Conservation (phyloP, 2,888 invertebrate genomes). For the Diaprepes abbreviatus region DNA sequence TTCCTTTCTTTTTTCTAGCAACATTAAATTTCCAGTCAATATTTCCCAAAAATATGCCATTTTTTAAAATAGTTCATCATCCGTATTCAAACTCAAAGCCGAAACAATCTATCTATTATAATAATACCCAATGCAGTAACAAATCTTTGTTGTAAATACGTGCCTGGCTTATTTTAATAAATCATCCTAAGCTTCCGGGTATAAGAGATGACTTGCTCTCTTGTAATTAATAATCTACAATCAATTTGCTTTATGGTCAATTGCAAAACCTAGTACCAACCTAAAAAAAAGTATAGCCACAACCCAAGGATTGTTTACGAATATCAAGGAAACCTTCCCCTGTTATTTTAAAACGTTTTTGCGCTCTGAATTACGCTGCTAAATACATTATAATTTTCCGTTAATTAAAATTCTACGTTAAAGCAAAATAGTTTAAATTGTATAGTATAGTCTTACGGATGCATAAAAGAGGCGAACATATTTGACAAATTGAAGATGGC, state of each 20-base stretch:
- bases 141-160: not conserved
- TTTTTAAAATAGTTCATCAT: too few species aligned
- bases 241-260: slow-evolving; percentile 28
- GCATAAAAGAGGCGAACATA: too few species aligned
- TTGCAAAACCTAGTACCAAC: slow-evolving; percentile 17
- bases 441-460: too few species aligned
- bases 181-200: slow-evolving; percentile 34
- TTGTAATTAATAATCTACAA: slow-evolving; percentile 43
- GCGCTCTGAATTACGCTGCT: not conserved
- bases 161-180: slow-evolving; percentile 6
- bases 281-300: slow-evolving; percentile 28
- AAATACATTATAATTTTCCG: too few species aligned
- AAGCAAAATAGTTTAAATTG: not conserved
- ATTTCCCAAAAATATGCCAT: too few species aligned
- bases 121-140: too few species aligned
- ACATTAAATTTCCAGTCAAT: too few species aligned
- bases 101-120: too few species aligned
- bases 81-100: too few species aligned
- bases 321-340: slow-evolving; percentile 24
- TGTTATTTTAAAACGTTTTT: not conserved
- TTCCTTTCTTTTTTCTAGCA: too few species aligned
- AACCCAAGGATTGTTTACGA: slow-evolving; percentile 41
- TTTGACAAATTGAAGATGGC: too few species aligned
- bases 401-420: not conserved
- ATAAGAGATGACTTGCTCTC: slow-evolving; percentile 42